These are phyloP conservation scores for Drosophila diplacantha DNA, from an alignment of 2,888 invertebrate genomes.

Conservation along the genomic window DNA sequence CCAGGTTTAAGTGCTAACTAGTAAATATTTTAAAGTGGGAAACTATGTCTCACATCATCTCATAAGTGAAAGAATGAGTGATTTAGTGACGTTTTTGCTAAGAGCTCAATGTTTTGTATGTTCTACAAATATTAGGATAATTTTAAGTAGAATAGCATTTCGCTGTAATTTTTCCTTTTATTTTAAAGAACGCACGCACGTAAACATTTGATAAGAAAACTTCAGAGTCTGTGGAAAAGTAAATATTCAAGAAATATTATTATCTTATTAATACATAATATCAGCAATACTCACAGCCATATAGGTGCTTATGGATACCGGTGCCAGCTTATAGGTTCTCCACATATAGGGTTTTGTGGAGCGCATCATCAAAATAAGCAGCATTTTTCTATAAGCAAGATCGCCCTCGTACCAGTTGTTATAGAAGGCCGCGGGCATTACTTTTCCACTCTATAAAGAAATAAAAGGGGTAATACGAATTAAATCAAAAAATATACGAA, in stretches of 20 bases:
- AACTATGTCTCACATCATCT: too few relatives aligned
- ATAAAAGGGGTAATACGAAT: too few relatives aligned
- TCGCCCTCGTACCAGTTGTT: constrained; percentile 75
- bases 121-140: not conserved
- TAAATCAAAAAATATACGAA: not conserved
- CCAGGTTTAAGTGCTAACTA: not conserved
- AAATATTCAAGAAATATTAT: not conserved
- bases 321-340: constrained; percentile 63
- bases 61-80: not conserved
- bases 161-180: not conserved
- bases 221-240: constrained; percentile 57
- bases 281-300: constrained; percentile 60
- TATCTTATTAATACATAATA: not conserved
- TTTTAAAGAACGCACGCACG: constrained; percentile 54
- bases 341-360: constrained; percentile 55
- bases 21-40: not conserved
- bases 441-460: constrained; percentile 53
- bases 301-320: constrained; percentile 70
- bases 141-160: not conserved
- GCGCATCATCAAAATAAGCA: constrained; percentile 69
- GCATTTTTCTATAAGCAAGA: constrained; percentile 63
- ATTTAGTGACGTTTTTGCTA: too few relatives aligned
- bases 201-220: constrained; percentile 69
- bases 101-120: not conserved
- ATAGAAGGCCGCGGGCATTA: constrained; percentile 68